These are phyloP conservation scores for Orthosia cruda DNA, from an alignment of 2,888 invertebrate species.

Conservation along the genomic window DNA sequence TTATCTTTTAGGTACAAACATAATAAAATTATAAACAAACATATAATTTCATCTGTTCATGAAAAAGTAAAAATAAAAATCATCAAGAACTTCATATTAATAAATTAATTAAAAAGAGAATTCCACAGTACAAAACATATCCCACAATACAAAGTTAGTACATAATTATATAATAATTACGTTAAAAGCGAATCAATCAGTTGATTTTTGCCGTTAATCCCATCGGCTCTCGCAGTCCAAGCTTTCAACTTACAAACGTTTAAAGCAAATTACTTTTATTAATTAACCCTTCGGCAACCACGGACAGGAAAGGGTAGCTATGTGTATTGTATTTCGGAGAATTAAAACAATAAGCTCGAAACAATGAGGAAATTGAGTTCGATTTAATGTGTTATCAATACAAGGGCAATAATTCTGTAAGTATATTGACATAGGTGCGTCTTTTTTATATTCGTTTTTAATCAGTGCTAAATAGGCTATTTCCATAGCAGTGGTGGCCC, in stretches of 20 bases:
- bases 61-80: no score
- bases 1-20: no score
- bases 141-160: background rate
- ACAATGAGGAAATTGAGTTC: no score
- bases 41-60: no score
- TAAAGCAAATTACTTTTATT: no score
- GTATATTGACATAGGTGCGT: no score
- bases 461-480: no score
- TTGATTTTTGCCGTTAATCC: conserved; percentile 27
- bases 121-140: background rate
- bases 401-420: background rate
- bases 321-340: conserved; percentile 2
- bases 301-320: background rate
- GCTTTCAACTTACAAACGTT: conserved; percentile 20
- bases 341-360: conserved; percentile 20
- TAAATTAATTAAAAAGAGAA: no score
- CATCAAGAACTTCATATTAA: no score
- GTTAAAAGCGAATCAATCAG: conserved; percentile 38
- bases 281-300: conserved; percentile 26
- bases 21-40: no score
- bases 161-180: conserved; percentile 12
- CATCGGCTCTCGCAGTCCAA: background rate
- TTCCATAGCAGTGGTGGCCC: no score
- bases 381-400: background rate
- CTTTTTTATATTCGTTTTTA: no score